Base-by-base conservation (phyloP, 2,797 vertebrate species). In the Myotis findleyi region DNA sequence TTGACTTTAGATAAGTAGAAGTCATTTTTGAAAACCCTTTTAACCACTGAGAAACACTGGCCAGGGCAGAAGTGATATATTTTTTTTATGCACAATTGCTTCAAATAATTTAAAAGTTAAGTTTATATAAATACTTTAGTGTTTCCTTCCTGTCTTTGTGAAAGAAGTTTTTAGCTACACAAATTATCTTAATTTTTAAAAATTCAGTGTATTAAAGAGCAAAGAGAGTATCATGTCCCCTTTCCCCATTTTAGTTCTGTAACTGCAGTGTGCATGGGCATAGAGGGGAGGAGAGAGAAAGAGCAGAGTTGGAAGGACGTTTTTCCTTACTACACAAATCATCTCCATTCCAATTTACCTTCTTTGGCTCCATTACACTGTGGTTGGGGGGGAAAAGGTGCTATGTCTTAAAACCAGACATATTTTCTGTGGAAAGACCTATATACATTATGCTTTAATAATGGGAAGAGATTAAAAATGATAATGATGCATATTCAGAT, bases 101-200 rank as follows among this genome's bases (percentile, higher is more conserved):
- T 25, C 72, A 87, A 79, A 49, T 69, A 89, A 84, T 73, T 89
- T 77, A 93, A 93, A 69, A 69, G 6, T 44, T 90, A 71, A 69
- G 2, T 81, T 62, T 76, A 49, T 79, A 86, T 57, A 89, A 84
- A 89, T 30, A 62, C 7, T 79, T 92, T 66, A 30, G 69, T 59
- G 25, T 77, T 62, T 88, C 18, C 27, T 73, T 95, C 21, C 41
- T 64, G 2, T 87, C 18, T 57, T 62, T 69, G 81, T 18, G 62
- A 72, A 69, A 53, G 8, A 76, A n/a, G 57, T 5, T 53, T 83
- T 86, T 4, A 66, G 41, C 23, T 59, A 79, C 7, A 44, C 16
- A 64, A 6, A 68, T 53, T 36, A 14, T n/a, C 21, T 89, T 36
- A 49, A 53, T 86, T 89, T 86, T 71, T 20, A 91, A 23, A 7